phyloP scores from a whole-genome alignment of 2,113 vertebrate genomes.

The Paramormyrops kingsleyae region DNA sequence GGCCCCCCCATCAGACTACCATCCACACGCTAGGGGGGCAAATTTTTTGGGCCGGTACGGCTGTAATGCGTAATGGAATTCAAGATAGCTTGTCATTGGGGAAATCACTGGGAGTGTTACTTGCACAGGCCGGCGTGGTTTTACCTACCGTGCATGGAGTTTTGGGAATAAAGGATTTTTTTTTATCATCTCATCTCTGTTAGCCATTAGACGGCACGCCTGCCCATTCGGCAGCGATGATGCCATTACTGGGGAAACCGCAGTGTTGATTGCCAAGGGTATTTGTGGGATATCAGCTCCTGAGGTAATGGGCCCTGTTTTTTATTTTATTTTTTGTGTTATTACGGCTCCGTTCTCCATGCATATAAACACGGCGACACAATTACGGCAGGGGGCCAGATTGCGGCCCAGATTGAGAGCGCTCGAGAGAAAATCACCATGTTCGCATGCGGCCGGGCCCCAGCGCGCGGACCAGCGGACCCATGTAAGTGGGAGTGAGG shows the following conservation, averaged over 20 bases:
- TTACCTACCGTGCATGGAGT: neutral
- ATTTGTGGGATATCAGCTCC: neutral
- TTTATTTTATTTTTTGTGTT: neutral
- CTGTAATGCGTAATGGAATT: neutral
- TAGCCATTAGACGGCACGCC: neutral
- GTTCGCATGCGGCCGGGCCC: neutral
- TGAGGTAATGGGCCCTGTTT: constrained; percentile 8
- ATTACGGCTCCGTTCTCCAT: neutral
- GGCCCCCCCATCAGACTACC: neutral
- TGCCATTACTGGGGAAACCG: neutral
- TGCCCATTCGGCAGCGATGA: neutral
- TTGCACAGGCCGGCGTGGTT: neutral
- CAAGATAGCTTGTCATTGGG: neutral
- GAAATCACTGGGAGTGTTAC: neutral
- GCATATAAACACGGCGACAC: neutral
- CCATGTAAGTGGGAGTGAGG: neutral
- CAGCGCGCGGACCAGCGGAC: neutral
- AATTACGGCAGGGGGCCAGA: neutral
- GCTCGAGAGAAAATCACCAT: neutral
- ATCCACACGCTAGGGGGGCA: neutral
- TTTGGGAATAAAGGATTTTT: neutral
- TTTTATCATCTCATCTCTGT: neutral
- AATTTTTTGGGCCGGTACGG: neutral
- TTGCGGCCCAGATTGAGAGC: neutral
- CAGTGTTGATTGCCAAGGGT: neutral